Base-by-base conservation (phyloP, 2,113 vertebrate genomes). In the Pseudorasbora parva region DNA sequence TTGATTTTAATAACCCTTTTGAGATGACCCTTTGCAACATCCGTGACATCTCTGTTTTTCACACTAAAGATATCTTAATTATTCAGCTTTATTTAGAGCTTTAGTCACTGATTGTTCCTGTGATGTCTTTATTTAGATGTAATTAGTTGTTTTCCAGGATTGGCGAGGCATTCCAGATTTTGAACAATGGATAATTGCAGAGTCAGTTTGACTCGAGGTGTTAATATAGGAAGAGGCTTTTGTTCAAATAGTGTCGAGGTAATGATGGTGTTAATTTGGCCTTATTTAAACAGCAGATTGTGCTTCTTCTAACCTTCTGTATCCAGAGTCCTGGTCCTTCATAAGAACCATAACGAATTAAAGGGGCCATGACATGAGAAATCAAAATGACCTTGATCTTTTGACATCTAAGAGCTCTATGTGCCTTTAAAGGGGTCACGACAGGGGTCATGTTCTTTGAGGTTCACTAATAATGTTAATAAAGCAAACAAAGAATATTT, bases 101-200 rank as follows among this genome's bases (percentile, higher is more conserved):
- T 21, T 19, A 33, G 2, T 41, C 64, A 41, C 64, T 5, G 17
- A 68, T 21, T 68, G 30, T 21, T 68, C 64, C 30, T 11, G 56
- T 10, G 56, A 0, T 9, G 19, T 75, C 73, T 75, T 33, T 56
- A n/a, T 21, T 54, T 54, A 75, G 49, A 75, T 54, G 19, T 33
- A 75, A 75, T 56, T 75, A 56, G 27, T 33, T 3, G 73, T 77
- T 77, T 77, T n/a, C 10, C 33, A n/a, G 19, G 30, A 68, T 68
- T 41, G 21, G 17, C 4, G 11, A 57, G 54, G 21, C 49, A 12
- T 75, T 75, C 14, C 47, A 30, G 15, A 56, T 33, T 73, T 51
- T 73, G 43, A 27, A 49, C n/a, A 73, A 47, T 21, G 49, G 27
- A 56, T 54, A 75, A 75, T 57, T 12, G 12, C 30, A 57, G 49